Evolutionary conservation across 2,888 invertebrate genomes (phyloP).

Genomic region (Stomorhina lunata): DNA sequence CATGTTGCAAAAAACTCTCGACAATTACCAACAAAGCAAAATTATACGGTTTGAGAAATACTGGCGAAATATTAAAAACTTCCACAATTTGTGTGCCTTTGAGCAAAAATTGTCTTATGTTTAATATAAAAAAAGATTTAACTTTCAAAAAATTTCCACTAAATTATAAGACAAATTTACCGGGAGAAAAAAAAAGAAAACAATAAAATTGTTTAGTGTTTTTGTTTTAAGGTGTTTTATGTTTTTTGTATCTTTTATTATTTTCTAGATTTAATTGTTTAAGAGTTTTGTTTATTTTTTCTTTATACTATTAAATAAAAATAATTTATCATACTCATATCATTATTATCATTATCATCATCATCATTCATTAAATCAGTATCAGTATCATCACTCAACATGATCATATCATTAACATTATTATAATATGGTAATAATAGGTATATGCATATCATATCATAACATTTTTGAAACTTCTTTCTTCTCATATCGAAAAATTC

Average conservation of each 20-base stretch:
- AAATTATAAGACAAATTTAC: not conserved
- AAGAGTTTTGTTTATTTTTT: constrained; percentile 36
- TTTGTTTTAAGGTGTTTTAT: not conserved
- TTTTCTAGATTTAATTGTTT: constrained; percentile 48
- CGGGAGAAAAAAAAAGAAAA: constrained; percentile 27
- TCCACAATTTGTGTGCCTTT: too few species aligned
- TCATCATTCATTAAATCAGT: too few species aligned
- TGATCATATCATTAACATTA: constrained; percentile 29
- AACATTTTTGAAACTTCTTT: not conserved
- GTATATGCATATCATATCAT: not conserved
- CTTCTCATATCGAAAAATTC: too few species aligned
- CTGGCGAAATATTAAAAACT: too few species aligned
- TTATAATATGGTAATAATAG: too few species aligned
- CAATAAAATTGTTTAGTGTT: not conserved
- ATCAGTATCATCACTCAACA: too few species aligned
- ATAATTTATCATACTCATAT: constrained; percentile 46
- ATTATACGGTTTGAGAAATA: too few species aligned
- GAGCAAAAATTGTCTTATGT: too few species aligned
- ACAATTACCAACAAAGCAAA: too few species aligned
- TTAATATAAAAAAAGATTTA: not conserved
- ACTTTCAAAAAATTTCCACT: not conserved
- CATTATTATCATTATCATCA: constrained; percentile 18
- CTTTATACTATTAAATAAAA: constrained; percentile 38
- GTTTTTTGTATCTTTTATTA: constrained; percentile 28
- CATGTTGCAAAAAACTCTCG: too few species aligned